phyloP scores from a whole-genome alignment of 2,888 invertebrate genomes.

The Stomorhina lunata region DNA sequence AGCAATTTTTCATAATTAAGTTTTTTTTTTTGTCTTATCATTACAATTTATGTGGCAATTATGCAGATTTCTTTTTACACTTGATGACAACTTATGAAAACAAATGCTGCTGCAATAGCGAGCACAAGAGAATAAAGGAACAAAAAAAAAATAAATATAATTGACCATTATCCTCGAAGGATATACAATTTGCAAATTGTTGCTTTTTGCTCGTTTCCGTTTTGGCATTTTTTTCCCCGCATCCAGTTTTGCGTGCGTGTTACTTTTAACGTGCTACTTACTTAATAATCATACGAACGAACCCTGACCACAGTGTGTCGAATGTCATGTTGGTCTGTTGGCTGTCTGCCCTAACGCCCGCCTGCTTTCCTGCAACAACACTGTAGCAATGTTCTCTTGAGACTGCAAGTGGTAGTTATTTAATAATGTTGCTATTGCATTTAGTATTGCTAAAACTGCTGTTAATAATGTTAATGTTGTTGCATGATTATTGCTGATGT shows the following conservation, averaged over 20 bases:
- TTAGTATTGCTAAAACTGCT: conserved; percentile 1
- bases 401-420: no score
- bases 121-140: background rate
- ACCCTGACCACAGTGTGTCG: conserved; percentile 47
- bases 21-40: no score
- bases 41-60: conserved; percentile 7
- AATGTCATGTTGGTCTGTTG: conserved; percentile 38
- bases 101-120: conserved; percentile 22
- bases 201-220: conserved; percentile 1
- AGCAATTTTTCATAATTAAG: background rate
- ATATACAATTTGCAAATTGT: conserved; percentile 37
- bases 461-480: conserved; percentile 21
- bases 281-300: conserved; percentile 58
- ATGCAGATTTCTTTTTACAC: conserved; percentile 11
- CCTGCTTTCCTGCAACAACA: background rate
- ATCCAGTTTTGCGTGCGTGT: background rate
- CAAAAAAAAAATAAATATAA: conserved; percentile 29
- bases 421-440: conserved; percentile 23
- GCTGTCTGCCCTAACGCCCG: background rate
- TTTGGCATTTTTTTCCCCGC: background rate
- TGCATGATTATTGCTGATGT: conserved; percentile 6
- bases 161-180: conserved; percentile 49
- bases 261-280: conserved; percentile 5
- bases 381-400: no score
- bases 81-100: conserved; percentile 1